Evolutionary conservation across 2,113 vertebrate genomes (phyloP), one percentile per base, ranked within the genome.

Genomic region (Neodontobutis hainanensis): DNA sequence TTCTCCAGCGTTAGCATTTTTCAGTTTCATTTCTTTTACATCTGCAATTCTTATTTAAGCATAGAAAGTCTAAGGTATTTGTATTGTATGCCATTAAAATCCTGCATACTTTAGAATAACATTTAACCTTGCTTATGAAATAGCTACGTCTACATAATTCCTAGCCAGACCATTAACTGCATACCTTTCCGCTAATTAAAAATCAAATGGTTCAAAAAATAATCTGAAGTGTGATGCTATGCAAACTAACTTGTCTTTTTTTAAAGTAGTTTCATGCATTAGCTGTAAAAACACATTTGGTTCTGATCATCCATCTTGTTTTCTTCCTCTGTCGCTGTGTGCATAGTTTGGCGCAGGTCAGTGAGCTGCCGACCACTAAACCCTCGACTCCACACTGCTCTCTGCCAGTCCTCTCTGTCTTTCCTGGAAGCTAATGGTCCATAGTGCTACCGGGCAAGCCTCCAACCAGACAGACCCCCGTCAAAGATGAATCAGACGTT

Each of bases 281-380:
- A 46, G 10, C 38, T 40, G 44, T 14, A 5, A 11, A 35, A 58
- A 67, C 50, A 70, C 74, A 85, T 86, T 88, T 89, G 81, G 71
- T 85, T 89, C 85, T 40, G 83, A 85, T 87, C 58, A 82, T 48
- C 38, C 10, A 44, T 69, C 64, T 81, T 14, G 14, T 58, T 66
- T 84, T 73, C 27, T 34, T 27, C 51, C 34, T 57, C 65, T 78
- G 65, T 83, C 73, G 76, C 52, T 66, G 59, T 65, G 59, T 66
- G 55, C 77, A 84, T 81, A 87, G 55, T 70, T 83, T 91, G 81
- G 77, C 75, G 34, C n/a, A 11, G 78, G 65, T 70, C 75, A 60
- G 51, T 36, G 61, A 38, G 68, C 77, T 61, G 38, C 63, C 32
- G 68, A 89, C 82, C 81, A 50, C 79, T 55, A 87, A 84, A 85